Percentiles rank a stretch among this genome's conserved stretches.
Evolutionary conservation across 1,140 invertebrate species (phyloP).

Genomic region (Drosophila pruinosa): DNA sequence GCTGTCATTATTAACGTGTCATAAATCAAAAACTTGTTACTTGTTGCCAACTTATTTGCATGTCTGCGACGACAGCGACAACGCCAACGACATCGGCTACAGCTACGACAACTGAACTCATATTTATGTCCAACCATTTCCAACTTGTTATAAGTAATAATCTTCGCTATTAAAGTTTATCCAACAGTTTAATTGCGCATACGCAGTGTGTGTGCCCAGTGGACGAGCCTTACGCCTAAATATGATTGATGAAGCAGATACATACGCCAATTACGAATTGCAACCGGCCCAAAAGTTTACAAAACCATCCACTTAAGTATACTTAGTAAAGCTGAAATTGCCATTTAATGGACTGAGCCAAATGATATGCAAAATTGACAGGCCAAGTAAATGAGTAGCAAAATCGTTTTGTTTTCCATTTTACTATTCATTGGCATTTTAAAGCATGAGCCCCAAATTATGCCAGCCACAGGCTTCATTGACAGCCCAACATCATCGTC

Average conservation of each 20-base stretch:
- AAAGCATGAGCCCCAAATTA: constrained; percentile 10
- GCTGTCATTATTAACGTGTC: constrained; percentile 70
- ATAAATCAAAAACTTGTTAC: constrained; percentile 75
- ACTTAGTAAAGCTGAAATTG: constrained; percentile 14
- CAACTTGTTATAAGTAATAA: constrained; percentile 23
- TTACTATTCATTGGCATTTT: constrained; percentile 42
- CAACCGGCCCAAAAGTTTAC: neutral
- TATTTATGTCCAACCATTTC: neutral
- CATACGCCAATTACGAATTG: constrained; percentile 16
- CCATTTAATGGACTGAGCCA: constrained; percentile 9
- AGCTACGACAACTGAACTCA: constrained; percentile 2
- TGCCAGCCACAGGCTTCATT: constrained; percentile 26
- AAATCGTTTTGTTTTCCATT: constrained; percentile 40
- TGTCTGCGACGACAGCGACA: constrained; percentile 44
- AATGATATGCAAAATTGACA: constrained; percentile 70
- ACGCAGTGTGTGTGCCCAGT: constrained; percentile 8
- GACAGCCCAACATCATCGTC: constrained; percentile 25
- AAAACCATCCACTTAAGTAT: neutral
- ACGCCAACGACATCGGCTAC: constrained; percentile 11
- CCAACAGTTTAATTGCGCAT: constrained; percentile 35
- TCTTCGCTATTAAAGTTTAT: constrained; percentile 19
- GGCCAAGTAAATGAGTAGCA: constrained; percentile 49
- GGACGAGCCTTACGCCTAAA: constrained; percentile 30
- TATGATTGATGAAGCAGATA: constrained; percentile 59
- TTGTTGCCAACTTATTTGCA: constrained; percentile 59